Base-by-base conservation (phyloP, 2,888 invertebrate genomes). In the Acanthosepion pharaonis region DNA sequence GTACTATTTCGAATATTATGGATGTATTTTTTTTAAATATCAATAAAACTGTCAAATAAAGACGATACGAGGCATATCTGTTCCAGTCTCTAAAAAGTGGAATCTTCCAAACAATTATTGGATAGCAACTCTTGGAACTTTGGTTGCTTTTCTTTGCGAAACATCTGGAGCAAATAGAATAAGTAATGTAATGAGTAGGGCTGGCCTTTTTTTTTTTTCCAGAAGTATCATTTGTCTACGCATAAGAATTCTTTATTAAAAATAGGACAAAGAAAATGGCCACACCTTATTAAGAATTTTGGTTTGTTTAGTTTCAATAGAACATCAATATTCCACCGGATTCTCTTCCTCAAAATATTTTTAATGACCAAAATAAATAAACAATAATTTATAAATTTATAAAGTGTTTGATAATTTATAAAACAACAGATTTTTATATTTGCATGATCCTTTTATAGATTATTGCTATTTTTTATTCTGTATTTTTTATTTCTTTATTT, bases 251-350 rank as follows among this genome's bases (percentile, higher is more conserved):
- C 18, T 78, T 78, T 78, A 78, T 78, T 78, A 78, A 33, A 78
- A 78, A 15, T 78, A n/a, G n/a, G 78, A 78, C 78, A 78, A 78
- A 78, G n/a, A 33, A 78, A 33, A 78, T 78, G n/a, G 18, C 78
- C 93, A 55, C 94, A 64, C 33, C 55, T n/a, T 59, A 42, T 94
- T 91, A 42, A 91, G 28, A 94, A 93, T 93, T 94, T 78, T 94
- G 91, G n/a, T 28, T 94, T 55, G n/a, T 59, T 59, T 64, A 1
- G 5, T 64, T 94, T n/a, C 78, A 78, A 1, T 28, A n/a, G n/a
- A 9, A n/a, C 78, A 78, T n/a, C 28, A 2, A 2, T n/a, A 78
- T 11, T 2, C 9, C 1, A 18, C 78, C 9, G 28, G 28, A 8
- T n/a, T 78, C 8, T n/a, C 9, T 78, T 28, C 15, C n/a, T 78